phyloP scores from a whole-genome alignment of 2,888 invertebrate genomes.

The Thymelicus acteon region DNA sequence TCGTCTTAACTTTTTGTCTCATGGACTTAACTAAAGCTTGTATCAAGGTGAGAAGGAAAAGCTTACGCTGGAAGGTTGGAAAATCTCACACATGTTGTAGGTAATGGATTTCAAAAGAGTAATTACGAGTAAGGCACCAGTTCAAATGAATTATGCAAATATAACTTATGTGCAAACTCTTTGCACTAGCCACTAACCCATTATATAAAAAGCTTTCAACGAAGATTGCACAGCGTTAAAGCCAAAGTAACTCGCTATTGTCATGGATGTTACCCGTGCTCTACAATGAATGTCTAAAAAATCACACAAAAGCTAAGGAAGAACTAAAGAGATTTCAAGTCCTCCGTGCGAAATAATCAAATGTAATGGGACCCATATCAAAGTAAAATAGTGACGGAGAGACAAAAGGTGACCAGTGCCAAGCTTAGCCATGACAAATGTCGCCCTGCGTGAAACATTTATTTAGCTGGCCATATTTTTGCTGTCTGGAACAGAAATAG shows the following conservation, averaged over 20 bases:
- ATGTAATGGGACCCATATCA: conserved; percentile 35
- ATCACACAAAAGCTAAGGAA: conserved; percentile 7
- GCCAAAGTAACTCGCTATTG: not conserved
- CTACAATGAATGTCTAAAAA: conserved; percentile 16
- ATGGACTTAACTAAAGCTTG: too few species aligned
- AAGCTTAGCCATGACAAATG: conserved; percentile 31
- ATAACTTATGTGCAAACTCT: too few species aligned
- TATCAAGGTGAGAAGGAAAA: too few species aligned
- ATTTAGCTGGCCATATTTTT: conserved; percentile 13
- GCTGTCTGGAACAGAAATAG: conserved; percentile 13
- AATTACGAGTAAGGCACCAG: too few species aligned
- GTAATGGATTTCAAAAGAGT: too few species aligned
- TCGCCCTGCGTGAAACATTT: conserved; percentile 20
- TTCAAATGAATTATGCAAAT: too few species aligned
- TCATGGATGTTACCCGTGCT: not conserved
- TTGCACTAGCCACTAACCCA: too few species aligned
- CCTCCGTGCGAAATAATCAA: conserved; percentile 24
- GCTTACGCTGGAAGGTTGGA: too few species aligned
- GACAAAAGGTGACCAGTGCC: conserved; percentile 32
- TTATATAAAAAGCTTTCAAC: too few species aligned
- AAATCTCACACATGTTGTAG: too few species aligned
- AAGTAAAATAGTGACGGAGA: conserved; percentile 24
- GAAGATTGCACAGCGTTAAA: not conserved
- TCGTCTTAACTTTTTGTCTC: too few species aligned
- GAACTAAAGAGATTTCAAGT: conserved; percentile 30